Evolutionary conservation across 2,888 invertebrate species (phyloP), one percentile per base, ranked within the genome.

Genomic region (Trissoscelio sp.): DNA sequence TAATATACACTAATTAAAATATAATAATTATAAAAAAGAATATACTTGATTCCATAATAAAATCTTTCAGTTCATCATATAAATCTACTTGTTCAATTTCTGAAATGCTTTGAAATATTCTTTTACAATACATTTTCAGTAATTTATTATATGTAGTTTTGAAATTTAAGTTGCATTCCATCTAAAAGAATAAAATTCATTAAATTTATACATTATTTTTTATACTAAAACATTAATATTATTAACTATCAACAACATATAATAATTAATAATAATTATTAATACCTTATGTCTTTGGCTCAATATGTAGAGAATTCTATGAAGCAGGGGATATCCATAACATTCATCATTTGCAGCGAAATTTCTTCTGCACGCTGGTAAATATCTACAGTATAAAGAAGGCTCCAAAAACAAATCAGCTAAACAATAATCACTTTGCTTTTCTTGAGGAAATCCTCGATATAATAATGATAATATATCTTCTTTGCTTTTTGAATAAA

Each of bases 401-500:
- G 31, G 16, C 12, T 28, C 12, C 2, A 37, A 16, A 51, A 72
- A 72, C n/a, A 72, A 28, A 28, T 60, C 28, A 11, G 62, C 58
- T 20, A 79, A 66, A 73, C 79, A 79, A 22, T 48, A 69, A 44
- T 79, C 79, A 28, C 79, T 79, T 16, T 79, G 39, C 3, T 66
- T 46, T 58, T 79, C 79, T 28, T 73, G 66, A n/a, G 79, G 79
- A 53, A 67, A 72, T 4, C 79, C 79, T 67, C 24, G 7, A 28
- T 66, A 73, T 11, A 79, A 53, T 1, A 24, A 53, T 24, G 57
- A 3, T 6, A 79, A 20, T 34, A 67, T 24, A 28, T 79, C 22
- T 22, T 44, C 3, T 46, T 55, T 48, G 2, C 16, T 51, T 60
- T 16, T 60, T 7, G 3, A 3, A 12, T 46, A 7, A 48, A 14